These are phyloP conservation scores for Tenthredo livida DNA, from an alignment of 2,888 invertebrate genomes.

Conservation along the genomic window DNA sequence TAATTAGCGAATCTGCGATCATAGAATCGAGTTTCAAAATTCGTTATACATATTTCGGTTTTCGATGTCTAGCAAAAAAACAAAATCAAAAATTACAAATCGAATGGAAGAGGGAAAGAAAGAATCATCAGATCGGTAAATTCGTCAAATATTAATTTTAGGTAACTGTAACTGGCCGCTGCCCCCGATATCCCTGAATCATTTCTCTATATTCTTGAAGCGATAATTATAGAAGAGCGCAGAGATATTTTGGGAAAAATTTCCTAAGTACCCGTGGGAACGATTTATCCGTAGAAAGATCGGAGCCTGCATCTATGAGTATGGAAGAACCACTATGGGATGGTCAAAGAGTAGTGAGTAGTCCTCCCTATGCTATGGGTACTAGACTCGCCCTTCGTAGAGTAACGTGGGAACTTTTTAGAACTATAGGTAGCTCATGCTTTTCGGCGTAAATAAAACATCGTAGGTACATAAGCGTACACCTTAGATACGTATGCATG, in stretches of 20 bases:
- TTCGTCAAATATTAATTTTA: neutral
- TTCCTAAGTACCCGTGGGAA: conserved; percentile 14
- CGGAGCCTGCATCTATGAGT: neutral
- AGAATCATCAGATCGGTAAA: neutral
- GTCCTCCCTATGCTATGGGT: neutral
- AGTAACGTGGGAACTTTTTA: conserved; percentile 39
- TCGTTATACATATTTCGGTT: neutral
- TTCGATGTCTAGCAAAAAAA: neutral
- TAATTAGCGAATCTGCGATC: neutral
- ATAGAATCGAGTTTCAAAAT: neutral
- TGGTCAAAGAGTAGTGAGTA: neutral
- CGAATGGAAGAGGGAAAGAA: neutral
- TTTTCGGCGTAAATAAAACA: conserved; percentile 12
- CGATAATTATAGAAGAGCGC: neutral
- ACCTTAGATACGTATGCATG: neutral
- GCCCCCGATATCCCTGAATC: neutral
- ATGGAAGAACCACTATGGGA: neutral
- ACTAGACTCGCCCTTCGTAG: conserved; percentile 32
- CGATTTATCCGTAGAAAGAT: neutral
- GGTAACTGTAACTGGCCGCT: neutral
- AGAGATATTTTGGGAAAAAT: neutral
- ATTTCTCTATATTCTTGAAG: neutral
- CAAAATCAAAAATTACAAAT: neutral
- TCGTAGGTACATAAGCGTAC: neutral
- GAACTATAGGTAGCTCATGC: neutral